Evolutionary conservation across 1,140 invertebrate species (phyloP), one percentile per base, ranked within the genome.

Genomic region (Hypothenemus hampei): DNA sequence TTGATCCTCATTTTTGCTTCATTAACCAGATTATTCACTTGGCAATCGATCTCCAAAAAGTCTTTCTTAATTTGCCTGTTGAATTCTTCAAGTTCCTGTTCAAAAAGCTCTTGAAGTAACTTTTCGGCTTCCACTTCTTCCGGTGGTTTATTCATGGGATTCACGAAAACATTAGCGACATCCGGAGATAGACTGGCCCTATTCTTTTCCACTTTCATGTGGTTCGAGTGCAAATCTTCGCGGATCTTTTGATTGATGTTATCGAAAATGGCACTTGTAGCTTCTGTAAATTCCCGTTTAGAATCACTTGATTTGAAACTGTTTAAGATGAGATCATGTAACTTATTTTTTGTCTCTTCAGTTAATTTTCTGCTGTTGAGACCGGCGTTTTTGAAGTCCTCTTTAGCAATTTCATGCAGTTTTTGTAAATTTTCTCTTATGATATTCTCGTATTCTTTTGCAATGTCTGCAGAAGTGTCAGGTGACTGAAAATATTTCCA

Each of bases 81-180:
- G 21, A 43, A 53, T 35, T 46, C 33, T 5, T 39, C 2, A 10
- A 55, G 20, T 22, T 55, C 40, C 4, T 21, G 10, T 15, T 55
- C 44, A 22, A 55, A 46, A 15, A 19, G 16, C 19, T 55, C 23
- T n/a, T 55, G 52, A n/a, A 46, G 15, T 7, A 55, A 19, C n/a
- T 26, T 36, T 41, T 47, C 52, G 15, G 43, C 52, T 44, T 55
- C 44, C 5, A 47, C n/a, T 31, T 47, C 52, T 47, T 55, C 52
- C 4, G 20, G 21, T 1, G 44, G 29, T 39, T 48, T 55, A n/a
- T 10, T 26, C 22, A n/a, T 20, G 7, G 43, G 52, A 24, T 39
- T 21, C 4, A 37, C 43, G 35, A 55, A 55, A 19, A 55, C 22
- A 15, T 39, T 20, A 6, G 23, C 8, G 18, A 45, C 5, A 11